phyloP scores from a whole-genome alignment of 1,140 invertebrate genomes.

The Oscheius sp. region DNA sequence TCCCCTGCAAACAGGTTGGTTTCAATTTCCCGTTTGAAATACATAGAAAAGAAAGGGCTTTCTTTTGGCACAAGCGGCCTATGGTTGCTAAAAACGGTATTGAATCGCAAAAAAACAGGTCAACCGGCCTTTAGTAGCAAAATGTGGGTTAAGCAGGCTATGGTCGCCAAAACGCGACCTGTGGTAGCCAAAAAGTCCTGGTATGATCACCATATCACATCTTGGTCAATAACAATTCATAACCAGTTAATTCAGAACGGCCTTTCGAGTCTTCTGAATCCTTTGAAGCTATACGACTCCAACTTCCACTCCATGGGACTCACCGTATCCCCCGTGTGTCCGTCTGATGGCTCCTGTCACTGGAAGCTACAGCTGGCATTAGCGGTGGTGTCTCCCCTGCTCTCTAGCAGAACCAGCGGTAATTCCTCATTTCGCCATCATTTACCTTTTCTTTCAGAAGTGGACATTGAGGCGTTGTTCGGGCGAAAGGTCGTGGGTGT shows the following conservation, averaged over 20 bases:
- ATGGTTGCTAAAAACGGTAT: too few relatives aligned
- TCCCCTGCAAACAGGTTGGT: constrained; percentile 79
- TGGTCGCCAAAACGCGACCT: too few relatives aligned
- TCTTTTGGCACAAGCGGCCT: too few relatives aligned
- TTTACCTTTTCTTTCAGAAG: not conserved
- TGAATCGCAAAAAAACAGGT: too few relatives aligned
- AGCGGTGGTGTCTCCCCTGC: not conserved
- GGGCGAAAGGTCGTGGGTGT: not conserved
- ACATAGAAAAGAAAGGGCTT: too few relatives aligned
- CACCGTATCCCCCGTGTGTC: not conserved
- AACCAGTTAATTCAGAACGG: constrained; percentile 34
- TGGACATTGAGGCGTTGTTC: constrained; percentile 2
- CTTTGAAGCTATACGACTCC: constrained; percentile 31
- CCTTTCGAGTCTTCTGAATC: constrained; percentile 35
- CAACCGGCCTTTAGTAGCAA: too few relatives aligned
- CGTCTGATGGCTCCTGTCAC: not conserved
- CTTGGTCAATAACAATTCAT: too few relatives aligned
- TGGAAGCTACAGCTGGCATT: not conserved
- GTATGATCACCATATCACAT: too few relatives aligned
- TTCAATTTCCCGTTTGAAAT: constrained; percentile 6
- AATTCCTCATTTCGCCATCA: not conserved
- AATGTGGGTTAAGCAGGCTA: too few relatives aligned
- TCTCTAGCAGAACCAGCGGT: not conserved
- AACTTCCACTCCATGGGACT: constrained; percentile 28
- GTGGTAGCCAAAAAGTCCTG: too few relatives aligned